These are phyloP conservation scores for Geotrypetes seraphini DNA, from an alignment of 2,797 vertebrate genomes.

Conservation along the genomic window DNA sequence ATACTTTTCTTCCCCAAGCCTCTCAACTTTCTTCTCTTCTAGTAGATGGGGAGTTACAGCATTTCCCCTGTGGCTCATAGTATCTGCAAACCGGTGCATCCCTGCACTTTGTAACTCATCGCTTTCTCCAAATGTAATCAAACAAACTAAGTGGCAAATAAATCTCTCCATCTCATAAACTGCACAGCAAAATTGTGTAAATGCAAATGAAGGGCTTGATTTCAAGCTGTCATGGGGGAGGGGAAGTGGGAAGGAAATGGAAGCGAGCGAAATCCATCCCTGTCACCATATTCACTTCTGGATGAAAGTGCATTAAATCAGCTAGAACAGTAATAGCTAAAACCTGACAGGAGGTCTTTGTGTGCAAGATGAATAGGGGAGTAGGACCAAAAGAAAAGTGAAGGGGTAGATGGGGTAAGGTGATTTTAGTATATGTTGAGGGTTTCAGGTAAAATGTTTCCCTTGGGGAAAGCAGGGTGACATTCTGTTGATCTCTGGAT, in stretches of 20 bases:
- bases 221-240: slow-evolving; percentile 77
- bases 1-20: slow-evolving; percentile 29
- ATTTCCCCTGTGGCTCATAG: slow-evolving; percentile 39
- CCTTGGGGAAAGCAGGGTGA: no score
- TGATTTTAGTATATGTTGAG: no score
- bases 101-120: slow-evolving; percentile 34
- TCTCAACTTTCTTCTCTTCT: slow-evolving; percentile 18
- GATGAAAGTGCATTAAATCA: slow-evolving; percentile 58
- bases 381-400: slow-evolving; percentile 41
- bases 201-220: slow-evolving; percentile 94
- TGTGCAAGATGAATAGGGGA: slow-evolving; percentile 21
- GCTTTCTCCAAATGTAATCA: slow-evolving; percentile 71
- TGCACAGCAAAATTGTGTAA: slow-evolving; percentile 91
- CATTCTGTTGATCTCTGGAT: no score
- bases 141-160: slow-evolving; percentile 87
- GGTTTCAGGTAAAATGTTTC: no score
- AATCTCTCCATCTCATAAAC: slow-evolving; percentile 81
- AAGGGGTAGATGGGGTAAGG: no score
- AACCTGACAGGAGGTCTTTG: slow-evolving; percentile 35
- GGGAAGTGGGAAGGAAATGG: slow-evolving; percentile 42
- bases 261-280: slow-evolving; percentile 32
- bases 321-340: slow-evolving; percentile 30
- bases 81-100: no score
- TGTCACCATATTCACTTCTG: slow-evolving; percentile 59
- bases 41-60: slow-evolving; percentile 48